Percentiles rank a stretch among this genome's conserved stretches.
Evolutionary conservation across 2,113 vertebrate genomes (phyloP).

Genomic region (Amblyopsis rosae): DNA sequence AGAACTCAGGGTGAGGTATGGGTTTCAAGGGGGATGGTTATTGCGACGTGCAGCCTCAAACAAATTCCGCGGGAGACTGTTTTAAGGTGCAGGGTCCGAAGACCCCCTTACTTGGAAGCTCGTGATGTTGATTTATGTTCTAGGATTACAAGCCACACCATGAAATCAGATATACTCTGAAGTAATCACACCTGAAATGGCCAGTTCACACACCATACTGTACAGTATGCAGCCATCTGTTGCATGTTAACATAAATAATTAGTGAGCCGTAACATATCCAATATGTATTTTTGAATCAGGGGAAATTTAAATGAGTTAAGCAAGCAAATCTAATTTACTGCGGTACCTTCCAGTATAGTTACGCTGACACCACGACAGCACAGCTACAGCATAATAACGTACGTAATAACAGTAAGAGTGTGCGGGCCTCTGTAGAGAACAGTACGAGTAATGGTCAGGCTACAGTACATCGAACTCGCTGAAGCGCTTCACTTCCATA

Average conservation of each 20-base stretch:
- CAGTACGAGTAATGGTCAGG: too few relatives aligned
- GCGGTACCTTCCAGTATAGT: too few relatives aligned
- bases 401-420: too few relatives aligned
- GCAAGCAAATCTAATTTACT: too few relatives aligned
- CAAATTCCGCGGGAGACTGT: constrained; percentile 10
- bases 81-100: constrained; percentile 10
- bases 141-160: not conserved
- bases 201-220: not conserved
- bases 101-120: not conserved
- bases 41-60: not conserved
- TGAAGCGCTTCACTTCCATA: too few relatives aligned
- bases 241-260: not conserved
- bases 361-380: too few relatives aligned
- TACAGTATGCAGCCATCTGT: not conserved
- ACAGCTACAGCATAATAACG: too few relatives aligned
- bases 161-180: constrained; percentile 16
- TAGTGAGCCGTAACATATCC: too few relatives aligned
- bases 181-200: constrained; percentile 13
- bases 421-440: too few relatives aligned
- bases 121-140: not conserved
- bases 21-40: constrained; percentile 8
- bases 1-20: constrained; percentile 2
- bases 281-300: too few relatives aligned
- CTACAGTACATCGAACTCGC: too few relatives aligned
- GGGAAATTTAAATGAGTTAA: too few relatives aligned